phyloP scores from a whole-genome alignment of 2,888 invertebrate species.

The Merodon equestris region DNA sequence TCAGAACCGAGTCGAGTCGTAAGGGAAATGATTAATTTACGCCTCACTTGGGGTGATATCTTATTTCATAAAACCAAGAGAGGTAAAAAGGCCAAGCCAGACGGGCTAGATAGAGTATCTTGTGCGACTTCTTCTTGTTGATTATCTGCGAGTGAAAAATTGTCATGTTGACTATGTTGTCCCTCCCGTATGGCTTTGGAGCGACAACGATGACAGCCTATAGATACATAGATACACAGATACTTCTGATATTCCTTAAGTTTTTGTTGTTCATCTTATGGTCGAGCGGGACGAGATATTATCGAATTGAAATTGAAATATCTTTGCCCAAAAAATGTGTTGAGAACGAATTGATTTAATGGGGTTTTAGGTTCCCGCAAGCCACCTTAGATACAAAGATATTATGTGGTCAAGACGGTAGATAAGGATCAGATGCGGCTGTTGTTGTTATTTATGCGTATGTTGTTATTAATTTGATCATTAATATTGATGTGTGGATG shows the following conservation, averaged over 20 bases:
- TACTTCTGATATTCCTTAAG: constrained; percentile 57
- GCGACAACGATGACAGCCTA: constrained; percentile 53
- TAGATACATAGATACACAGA: constrained; percentile 24
- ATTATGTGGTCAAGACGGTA: constrained; percentile 37
- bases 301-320: constrained; percentile 63
- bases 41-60: constrained; percentile 54
- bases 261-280: no score
- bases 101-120: not conserved
- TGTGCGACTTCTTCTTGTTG: constrained; percentile 43
- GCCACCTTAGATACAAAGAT: constrained; percentile 56
- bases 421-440: constrained; percentile 46
- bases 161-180: constrained; percentile 56
- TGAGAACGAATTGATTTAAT: constrained; percentile 55
- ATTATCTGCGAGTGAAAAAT: constrained; percentile 66
- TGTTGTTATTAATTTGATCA: constrained; percentile 63
- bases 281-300: constrained; percentile 56
- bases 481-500: constrained; percentile 53
- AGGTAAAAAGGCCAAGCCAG: constrained; percentile 1
- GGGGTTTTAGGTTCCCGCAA: constrained; percentile 39
- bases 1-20: constrained; percentile 10
- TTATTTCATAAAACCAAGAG: constrained; percentile 48
- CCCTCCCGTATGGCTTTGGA: constrained; percentile 6
- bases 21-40: constrained; percentile 62
- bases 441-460: constrained; percentile 59
- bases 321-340: constrained; percentile 50